Conservation (phyloP, 2,888 invertebrate species). For the Diogma glabrata region DNA sequence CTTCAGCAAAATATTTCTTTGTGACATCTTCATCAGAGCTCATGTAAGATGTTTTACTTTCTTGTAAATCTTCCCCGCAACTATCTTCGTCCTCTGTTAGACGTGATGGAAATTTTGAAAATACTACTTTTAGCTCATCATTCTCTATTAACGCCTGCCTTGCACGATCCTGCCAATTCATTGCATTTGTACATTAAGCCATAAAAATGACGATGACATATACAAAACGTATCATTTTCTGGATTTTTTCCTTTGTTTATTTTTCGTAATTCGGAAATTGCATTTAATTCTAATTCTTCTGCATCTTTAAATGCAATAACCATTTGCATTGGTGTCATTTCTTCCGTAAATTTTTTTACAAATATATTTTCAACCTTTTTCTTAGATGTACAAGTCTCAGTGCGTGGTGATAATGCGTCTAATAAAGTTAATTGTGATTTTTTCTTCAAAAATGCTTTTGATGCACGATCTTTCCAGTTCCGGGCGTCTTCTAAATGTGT, state of each 20-base stretch:
- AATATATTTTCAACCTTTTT: slow-evolving; percentile 3
- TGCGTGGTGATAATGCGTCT: slow-evolving; percentile 51
- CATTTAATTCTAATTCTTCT: slow-evolving; percentile 65
- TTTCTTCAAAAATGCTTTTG: slow-evolving; percentile 74
- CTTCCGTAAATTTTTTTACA: slow-evolving; percentile 46
- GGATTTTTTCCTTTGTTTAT: slow-evolving; percentile 39
- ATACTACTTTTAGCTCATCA: too few species aligned
- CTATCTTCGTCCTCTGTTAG: too few species aligned
- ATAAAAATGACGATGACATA: slow-evolving; percentile 62
- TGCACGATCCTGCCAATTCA: slow-evolving; percentile 90
- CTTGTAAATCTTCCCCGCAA: too few species aligned
- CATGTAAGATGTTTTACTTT: too few species aligned
- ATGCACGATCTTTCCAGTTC: slow-evolving; percentile 76
- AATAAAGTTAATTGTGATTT: slow-evolving; percentile 56
- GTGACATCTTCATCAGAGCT: too few species aligned
- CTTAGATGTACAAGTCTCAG: slow-evolving; percentile 27
- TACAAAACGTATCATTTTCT: slow-evolving; percentile 53
- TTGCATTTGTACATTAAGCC: slow-evolving; percentile 80
- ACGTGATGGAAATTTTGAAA: too few species aligned
- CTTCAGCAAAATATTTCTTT: too few species aligned
- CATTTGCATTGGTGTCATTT: slow-evolving; percentile 61
- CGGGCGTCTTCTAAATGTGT: slow-evolving; percentile 65
- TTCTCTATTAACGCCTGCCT: too few species aligned
- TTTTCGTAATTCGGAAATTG: slow-evolving; percentile 55
- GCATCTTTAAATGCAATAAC: slow-evolving; percentile 72